Evolutionary conservation across 2,888 invertebrate genomes (phyloP), one percentile per base, ranked within the genome.

Genomic region (Campoplex nolae): DNA sequence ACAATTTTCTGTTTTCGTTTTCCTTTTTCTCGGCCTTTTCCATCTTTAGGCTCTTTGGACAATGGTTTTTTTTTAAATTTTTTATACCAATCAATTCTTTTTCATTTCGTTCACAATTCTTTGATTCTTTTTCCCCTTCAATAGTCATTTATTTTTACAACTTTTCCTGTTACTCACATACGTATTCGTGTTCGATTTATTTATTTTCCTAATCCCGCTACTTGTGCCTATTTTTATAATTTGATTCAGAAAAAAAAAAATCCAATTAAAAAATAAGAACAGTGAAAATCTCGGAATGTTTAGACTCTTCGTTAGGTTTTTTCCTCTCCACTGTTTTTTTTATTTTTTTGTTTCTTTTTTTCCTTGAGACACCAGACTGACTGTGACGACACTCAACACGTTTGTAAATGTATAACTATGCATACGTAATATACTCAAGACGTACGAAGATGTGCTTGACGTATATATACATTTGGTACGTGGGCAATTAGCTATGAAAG

Each of bases 401-500:
- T 62, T 16, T 62, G 16, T 32, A 32, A 32, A 62, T 16, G 13
- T 32, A 32, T 62, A 62, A 62, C 23, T 45, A 45, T 45, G 23
- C 42, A 68, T 45, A 23, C 23, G 42, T 42, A 42, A 23, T 42
- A 68, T 45, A 68, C 23, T 23, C 13, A 23, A 42, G 35, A 68
- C 11, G 42, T 68, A 45, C 28, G 28, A 23, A 23, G 42, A 9
- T 42, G 16, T 23, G 45, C 23, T 68, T 4, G 23, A 11, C 35
- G 18, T 32, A 9, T n/a, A 28, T 28, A 71, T 68, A 45, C 32
- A 54, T 9, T 38, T 38, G 4, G 9, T 62, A 45, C 48, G 45
- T 18, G 16, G 62, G 74, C 75, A 83, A 83, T 83, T 83, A 86
- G 83, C 51, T 51, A 77, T 23, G 83, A 78, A 62, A 68, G 71